A percentile compares a stretch with the other conserved stretches of the same genome.
These are phyloP conservation scores for Drosophila cognata DNA, from an alignment of 2,888 invertebrate species.

Conservation along the genomic window DNA sequence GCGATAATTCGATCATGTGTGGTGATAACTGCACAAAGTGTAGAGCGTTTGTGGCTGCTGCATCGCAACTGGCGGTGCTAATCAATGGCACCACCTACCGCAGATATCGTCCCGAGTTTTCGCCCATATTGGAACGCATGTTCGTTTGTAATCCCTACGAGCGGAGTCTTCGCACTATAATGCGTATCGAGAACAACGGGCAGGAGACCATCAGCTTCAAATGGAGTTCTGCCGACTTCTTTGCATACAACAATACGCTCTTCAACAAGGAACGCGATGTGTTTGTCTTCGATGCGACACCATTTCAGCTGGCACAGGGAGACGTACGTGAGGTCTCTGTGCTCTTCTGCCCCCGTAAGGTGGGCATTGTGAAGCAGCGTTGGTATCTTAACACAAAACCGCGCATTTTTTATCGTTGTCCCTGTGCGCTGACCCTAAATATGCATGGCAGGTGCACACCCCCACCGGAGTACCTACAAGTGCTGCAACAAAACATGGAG, in stretches of 20 bases:
- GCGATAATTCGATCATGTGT: not conserved
- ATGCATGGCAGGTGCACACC: conserved; percentile 69
- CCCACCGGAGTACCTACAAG: conserved; percentile 60
- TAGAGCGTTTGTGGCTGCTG: fast-evolving
- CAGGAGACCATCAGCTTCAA: conserved; percentile 45
- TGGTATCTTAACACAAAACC: conserved; percentile 74
- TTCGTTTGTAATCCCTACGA: conserved; percentile 75
- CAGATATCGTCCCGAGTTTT: conserved; percentile 38
- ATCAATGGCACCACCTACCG: conserved; percentile 58
- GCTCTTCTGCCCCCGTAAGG: conserved; percentile 67
- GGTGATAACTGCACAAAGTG: not conserved
- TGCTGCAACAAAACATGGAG: conserved; percentile 38
- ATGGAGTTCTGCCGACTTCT: conserved; percentile 66
- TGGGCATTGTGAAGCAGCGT: conserved; percentile 69
- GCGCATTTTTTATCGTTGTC: conserved; percentile 53
- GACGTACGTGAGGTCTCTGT: conserved; percentile 59
- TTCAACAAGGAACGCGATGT: conserved; percentile 46
- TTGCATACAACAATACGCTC: conserved; percentile 55
- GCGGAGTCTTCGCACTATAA: conserved; percentile 53
- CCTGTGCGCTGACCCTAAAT: conserved; percentile 58
- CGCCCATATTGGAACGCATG: conserved; percentile 54
- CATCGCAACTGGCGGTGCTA: conserved; percentile 18
- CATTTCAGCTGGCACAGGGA: conserved; percentile 65
- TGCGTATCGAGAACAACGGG: conserved; percentile 75
- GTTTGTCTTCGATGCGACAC: conserved; percentile 70